phyloP scores from a whole-genome alignment of 2,797 vertebrate species.

The Gambusia yucatana region DNA sequence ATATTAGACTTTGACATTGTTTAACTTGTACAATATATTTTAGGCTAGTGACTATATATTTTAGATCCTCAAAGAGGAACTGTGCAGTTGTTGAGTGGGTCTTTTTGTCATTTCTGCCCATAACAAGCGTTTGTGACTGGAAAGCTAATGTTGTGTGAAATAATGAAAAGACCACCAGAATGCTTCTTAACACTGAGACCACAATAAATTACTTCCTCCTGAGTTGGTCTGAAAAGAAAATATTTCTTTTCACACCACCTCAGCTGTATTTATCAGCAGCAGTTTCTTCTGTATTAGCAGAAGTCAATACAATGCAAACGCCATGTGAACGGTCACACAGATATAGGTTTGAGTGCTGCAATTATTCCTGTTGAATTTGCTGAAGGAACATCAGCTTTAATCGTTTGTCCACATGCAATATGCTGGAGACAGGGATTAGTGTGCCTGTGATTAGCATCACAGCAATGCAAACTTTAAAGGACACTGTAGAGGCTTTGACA shows the following conservation, averaged over 20 bases:
- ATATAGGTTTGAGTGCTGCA: too few species aligned
- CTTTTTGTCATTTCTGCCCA: background rate
- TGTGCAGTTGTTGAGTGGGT: background rate
- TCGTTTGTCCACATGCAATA: background rate
- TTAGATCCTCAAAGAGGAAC: conserved; percentile 32
- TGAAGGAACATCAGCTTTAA: background rate
- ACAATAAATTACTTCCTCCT: background rate
- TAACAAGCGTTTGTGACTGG: background rate
- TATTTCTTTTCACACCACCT: background rate
- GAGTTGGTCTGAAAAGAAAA: background rate
- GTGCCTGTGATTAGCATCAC: background rate
- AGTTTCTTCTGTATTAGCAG: background rate
- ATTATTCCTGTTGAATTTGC: background rate
- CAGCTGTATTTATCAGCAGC: background rate
- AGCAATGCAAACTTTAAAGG: background rate
- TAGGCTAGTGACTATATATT: background rate
- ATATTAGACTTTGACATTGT: background rate
- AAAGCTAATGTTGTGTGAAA: background rate
- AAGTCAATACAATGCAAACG: background rate
- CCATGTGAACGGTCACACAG: background rate
- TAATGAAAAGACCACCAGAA: background rate
- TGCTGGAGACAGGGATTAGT: background rate
- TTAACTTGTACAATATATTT: conserved; percentile 4
- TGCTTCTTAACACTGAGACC: background rate
- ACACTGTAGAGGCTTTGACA: conserved; percentile 1